Percentiles rank a stretch among this genome's conserved stretches.
These are phyloP conservation scores for Trichopria drosophilae DNA, from an alignment of 2,888 invertebrate genomes.

Conservation along the genomic window DNA sequence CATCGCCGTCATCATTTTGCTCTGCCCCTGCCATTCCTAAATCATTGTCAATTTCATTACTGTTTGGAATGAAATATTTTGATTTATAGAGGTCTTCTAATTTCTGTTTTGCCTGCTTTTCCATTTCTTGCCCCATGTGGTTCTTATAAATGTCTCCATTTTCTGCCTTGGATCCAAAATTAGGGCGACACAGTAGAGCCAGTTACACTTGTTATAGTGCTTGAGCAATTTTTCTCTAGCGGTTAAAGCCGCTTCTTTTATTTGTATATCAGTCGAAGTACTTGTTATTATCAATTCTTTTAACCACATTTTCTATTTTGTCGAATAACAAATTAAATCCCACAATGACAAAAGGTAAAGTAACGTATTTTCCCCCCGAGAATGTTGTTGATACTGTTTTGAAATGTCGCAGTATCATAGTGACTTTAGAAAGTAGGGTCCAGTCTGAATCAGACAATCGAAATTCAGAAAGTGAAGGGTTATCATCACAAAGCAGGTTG, in stretches of 20 bases:
- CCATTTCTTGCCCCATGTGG: no score
- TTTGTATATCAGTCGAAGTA: background rate
- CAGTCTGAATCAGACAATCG: background rate
- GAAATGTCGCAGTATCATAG: no score
- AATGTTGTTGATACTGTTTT: background rate
- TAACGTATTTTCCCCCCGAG: background rate
- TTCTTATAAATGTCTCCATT: no score
- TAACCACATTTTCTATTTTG: background rate
- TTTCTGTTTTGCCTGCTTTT: no score
- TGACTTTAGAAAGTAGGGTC: no score
- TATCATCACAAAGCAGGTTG: background rate
- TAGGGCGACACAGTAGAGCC: slow-evolving; percentile 1
- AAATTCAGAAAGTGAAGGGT: background rate
- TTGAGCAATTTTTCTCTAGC: slow-evolving; percentile 5
- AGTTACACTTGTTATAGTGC: slow-evolving; percentile 9
- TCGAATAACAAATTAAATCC: slow-evolving; percentile 1
- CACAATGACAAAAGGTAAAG: background rate
- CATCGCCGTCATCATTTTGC: no score
- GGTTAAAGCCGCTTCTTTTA: background rate
- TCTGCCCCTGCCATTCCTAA: no score
- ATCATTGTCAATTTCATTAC: no score
- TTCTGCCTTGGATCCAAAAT: slow-evolving; percentile 8
- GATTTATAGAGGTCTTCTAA: no score
- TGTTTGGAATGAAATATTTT: no score
- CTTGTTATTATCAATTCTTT: background rate